Evolutionary conservation across 2,113 vertebrate genomes (phyloP), one percentile per base, ranked within the genome.

Genomic region (Callospermophilus lateralis): DNA sequence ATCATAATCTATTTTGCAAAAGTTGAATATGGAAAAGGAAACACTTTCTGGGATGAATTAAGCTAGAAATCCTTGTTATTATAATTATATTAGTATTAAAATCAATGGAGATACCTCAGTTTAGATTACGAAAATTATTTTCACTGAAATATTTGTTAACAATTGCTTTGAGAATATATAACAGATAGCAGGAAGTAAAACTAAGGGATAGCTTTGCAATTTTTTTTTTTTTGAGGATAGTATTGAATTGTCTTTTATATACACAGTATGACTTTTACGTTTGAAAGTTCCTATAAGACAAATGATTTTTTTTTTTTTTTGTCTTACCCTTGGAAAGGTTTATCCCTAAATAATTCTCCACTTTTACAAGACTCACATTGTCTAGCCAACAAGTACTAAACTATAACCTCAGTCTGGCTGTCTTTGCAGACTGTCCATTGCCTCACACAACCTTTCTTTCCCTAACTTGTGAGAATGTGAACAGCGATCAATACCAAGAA

Each of bases 11-110:
- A 45, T 93, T 78, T 87, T 22, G 65, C 3, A 88, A 28, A 79
- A 67, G 22, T 87, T 95, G 8, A 32, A 87, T 37, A 34, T 12
- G 37, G 5, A 81, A 79, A 89, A 34, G 51, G 1, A 55, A 92
- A 68, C 30, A 55, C 12, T 72, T 93, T 20, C 53, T 32, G 22
- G 92, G 89, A 86, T 77, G 8, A 12, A 55, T 3, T 92, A 5
- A 1, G 77, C 39, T 81, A 92, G 53, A 7, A 87, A 42, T 51
- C 8, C 37, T 17, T 67, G 1, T 53, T 74, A 84, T 68, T 34
- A 5, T 61, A 93, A 84, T 91, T 88, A 28, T 3, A 22, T 42
- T 79, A 42, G 74, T 61, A 28, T 77, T 79, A 74, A 97, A 94
- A 83, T 76, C n/a, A 94, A 26, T 39, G 1, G 11, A 48, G 26